These are phyloP conservation scores for Diuraphis noxia DNA, from an alignment of 1,140 invertebrate genomes.

Conservation along the genomic window DNA sequence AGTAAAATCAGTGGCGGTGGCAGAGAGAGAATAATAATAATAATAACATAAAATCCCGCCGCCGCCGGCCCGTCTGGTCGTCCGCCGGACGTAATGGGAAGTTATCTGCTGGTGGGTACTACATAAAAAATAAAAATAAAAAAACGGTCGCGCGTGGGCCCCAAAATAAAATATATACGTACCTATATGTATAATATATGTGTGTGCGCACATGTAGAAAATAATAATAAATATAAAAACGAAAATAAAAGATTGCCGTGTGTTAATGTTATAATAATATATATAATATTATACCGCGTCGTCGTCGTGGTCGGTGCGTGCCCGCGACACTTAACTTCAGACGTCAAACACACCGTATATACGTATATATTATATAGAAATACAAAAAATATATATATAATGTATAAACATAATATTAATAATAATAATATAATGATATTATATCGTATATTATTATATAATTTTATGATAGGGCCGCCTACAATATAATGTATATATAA, in stretches of 20 bases:
- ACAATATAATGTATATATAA: not conserved
- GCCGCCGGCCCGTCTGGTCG: slow-evolving; percentile 29
- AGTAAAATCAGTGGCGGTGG: slow-evolving; percentile 33
- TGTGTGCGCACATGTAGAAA: not conserved
- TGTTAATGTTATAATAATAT: slow-evolving; percentile 1
- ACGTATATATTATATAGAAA: not conserved
- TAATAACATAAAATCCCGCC: slow-evolving; percentile 10
- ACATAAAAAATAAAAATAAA: not conserved
- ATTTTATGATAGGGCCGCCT: not conserved
- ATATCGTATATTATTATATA: not conserved
- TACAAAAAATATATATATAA: not conserved
- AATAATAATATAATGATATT: not conserved
- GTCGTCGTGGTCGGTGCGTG: slow-evolving; percentile 28
- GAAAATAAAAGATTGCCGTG: not conserved
- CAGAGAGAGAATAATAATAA: not conserved
- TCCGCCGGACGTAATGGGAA: not conserved
- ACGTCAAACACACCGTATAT: not conserved
- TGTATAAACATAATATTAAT: not conserved
- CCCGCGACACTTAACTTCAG: slow-evolving; percentile 38
- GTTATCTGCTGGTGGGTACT: not conserved
- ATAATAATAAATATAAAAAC: not conserved
- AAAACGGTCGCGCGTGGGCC: slow-evolving; percentile 31
- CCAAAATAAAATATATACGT: not conserved
- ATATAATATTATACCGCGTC: not conserved
- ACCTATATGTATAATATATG: too few relatives aligned